Evolutionary conservation across 1,140 invertebrate species (phyloP), one percentile per base, ranked within the genome.

Genomic region (Agrypnia vestita): DNA sequence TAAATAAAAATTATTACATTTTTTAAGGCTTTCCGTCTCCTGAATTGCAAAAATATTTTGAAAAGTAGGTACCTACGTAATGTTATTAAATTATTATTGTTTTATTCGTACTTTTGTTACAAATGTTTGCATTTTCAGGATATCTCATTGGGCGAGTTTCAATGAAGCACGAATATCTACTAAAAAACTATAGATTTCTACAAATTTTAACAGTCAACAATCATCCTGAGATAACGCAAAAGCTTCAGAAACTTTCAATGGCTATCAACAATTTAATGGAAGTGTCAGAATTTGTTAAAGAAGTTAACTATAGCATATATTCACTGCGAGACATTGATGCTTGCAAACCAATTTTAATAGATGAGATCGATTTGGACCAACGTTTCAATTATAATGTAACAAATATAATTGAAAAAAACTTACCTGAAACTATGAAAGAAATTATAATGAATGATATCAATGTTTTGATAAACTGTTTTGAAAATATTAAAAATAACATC

Each of bases 91-190:
- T n/a, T n/a, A n/a, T n/a, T n/a, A n/a, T n/a, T n/a, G n/a, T n/a
- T n/a, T n/a, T n/a, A n/a, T n/a, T n/a, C n/a, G n/a, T n/a, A n/a
- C n/a, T n/a, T n/a, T n/a, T n/a, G n/a, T n/a, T n/a, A n/a, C n/a
- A n/a, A n/a, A n/a, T 62, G 13, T 35, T 1, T 46, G 47, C 11
- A 44, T 13, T 77, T 79, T 59, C 51, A 82, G 80, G 80, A 17
- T 79, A 79, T 61, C 61, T 79, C 9, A 76, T 79, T 6, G 80
- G 80, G 8, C 44, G 77, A 46, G 64, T 79, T 51, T 79, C 80
- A 12, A 82, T 79, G 73, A 77, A 79, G 62, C 76, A 82, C 43
- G 80, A 82, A 59, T 82, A 79, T 76, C 21, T 82, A 51, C 55
- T 82, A 53, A 82, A 82, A 55, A 76, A 76, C 61, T 76, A 64